Conservation (phyloP, 1,140 invertebrate species). For the Choristoneura fumiferana region DNA sequence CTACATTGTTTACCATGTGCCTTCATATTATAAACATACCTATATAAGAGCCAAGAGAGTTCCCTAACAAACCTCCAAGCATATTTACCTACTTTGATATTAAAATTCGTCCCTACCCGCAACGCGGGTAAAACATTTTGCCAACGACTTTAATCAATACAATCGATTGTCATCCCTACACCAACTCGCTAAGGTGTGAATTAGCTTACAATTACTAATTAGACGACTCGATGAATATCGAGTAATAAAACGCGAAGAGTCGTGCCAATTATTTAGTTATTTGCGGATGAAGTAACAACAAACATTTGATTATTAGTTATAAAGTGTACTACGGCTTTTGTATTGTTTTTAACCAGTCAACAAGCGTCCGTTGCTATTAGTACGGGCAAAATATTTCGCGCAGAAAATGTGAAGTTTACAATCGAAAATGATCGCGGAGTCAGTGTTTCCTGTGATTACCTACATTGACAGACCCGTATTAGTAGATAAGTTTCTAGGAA, state of each 20-base stretch:
- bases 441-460: slow-evolving; percentile 2
- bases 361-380: no score
- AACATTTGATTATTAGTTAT: background rate
- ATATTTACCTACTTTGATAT: no score
- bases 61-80: no score
- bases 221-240: background rate
- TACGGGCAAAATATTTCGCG: background rate
- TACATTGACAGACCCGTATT: slow-evolving; percentile 32
- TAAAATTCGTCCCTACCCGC: background rate
- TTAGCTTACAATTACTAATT: background rate
- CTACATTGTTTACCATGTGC: no score
- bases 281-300: slow-evolving; percentile 16
- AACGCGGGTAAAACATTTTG: background rate
- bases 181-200: background rate
- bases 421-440: slow-evolving; percentile 18
- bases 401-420: slow-evolving; percentile 2
- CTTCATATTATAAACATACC: no score
- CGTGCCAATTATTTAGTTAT: slow-evolving; percentile 18
- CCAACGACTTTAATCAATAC: background rate
- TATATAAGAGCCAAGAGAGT: no score
- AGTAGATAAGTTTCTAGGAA: slow-evolving; percentile 39
- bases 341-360: background rate
- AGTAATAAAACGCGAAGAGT: slow-evolving; percentile 11
- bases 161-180: background rate
- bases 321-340: background rate